Evolutionary conservation across 1,140 invertebrate genomes (phyloP).

Genomic region (Drosophila virilis): DNA sequence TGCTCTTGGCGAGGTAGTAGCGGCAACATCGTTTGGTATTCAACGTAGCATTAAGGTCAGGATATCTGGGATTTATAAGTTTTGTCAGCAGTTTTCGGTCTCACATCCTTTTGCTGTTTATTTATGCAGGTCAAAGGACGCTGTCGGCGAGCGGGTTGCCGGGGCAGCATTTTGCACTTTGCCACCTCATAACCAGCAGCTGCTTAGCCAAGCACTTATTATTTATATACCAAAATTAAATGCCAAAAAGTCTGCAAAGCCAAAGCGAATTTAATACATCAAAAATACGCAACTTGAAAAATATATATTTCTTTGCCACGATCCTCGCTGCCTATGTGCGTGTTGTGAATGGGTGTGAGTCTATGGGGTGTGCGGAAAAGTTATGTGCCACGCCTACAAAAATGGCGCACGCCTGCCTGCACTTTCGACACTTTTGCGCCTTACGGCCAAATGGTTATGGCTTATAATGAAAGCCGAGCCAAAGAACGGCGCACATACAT

Average conservation of each 20-base stretch:
- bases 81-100: slow-evolving; percentile 70
- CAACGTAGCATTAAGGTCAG: slow-evolving; percentile 79
- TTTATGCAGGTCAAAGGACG: slow-evolving; percentile 56
- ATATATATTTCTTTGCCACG: slow-evolving; percentile 24
- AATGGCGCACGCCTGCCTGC: slow-evolving; percentile 54
- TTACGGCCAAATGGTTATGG: slow-evolving; percentile 76
- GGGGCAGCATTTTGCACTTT: slow-evolving; percentile 50
- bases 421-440: slow-evolving; percentile 78
- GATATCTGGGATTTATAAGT: slow-evolving; percentile 83
- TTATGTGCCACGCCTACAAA: slow-evolving; percentile 58
- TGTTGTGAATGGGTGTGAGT: background rate
- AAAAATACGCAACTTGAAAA: slow-evolving; percentile 24
- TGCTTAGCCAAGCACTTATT: slow-evolving; percentile 28
- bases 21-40: slow-evolving; percentile 78
- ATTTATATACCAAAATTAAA: slow-evolving; percentile 67
- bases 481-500: slow-evolving; percentile 47
- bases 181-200: slow-evolving; percentile 59
- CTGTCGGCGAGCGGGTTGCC: background rate
- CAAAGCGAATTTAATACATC: slow-evolving; percentile 31
- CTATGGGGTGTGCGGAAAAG: slow-evolving; percentile 33
- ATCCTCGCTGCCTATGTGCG: slow-evolving; percentile 12
- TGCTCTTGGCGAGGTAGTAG: slow-evolving; percentile 20
- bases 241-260: slow-evolving; percentile 27
- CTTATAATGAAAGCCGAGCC: slow-evolving; percentile 72
- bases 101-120: slow-evolving; percentile 52